Base-by-base conservation (phyloP, 2,113 vertebrate genomes). In the Ardeotis arabs region DNA sequence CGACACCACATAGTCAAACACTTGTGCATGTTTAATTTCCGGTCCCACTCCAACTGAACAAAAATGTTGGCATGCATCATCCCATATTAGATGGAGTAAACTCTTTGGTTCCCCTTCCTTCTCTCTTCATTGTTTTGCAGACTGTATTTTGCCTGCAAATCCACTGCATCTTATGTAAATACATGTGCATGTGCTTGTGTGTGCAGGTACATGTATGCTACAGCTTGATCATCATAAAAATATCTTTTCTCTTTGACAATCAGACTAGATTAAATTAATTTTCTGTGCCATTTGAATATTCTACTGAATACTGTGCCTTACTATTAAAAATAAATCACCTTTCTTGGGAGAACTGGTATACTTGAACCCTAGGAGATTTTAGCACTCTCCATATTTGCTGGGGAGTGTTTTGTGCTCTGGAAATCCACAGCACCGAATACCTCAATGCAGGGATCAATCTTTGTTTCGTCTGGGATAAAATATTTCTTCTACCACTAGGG, bases 401-500 rank as follows among this genome's bases (percentile, higher is more conserved):
- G 6, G 21, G 22, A 69, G 17, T 35, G 18, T 52, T 84, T 74
- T 94, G 23, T 22, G 52, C 29, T 44, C 29, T 47, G 27, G 41
- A 86, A 90, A 67, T 44, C 15, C 17, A 15, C 37, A 8, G 13
- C 27, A 13, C 23, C 14, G 55, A 58, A 7, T 22, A 52, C 25
- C n/a, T 69, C 50, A 39, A 2, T 4, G 12, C 10, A 55, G 24
- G n/a, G 53, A 23, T 14, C 63, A 56, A 33, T 37, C 76, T 67
- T 79, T 0, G 1, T 52, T 85, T 52, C 28, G 21, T 8, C 3
- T 4, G 8, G 39, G 14, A 29, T 81, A 41, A 91, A 64, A 81
- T 75, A 93, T 45, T 87, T 33, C 7, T 83, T 87, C 3, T 18
- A 4, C 93, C 98, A 95, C 87, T 96, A 98, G 98, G 89, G 97